Base-by-base conservation (phyloP, 2,797 vertebrate species). In the Leptoclinus maculatus region DNA sequence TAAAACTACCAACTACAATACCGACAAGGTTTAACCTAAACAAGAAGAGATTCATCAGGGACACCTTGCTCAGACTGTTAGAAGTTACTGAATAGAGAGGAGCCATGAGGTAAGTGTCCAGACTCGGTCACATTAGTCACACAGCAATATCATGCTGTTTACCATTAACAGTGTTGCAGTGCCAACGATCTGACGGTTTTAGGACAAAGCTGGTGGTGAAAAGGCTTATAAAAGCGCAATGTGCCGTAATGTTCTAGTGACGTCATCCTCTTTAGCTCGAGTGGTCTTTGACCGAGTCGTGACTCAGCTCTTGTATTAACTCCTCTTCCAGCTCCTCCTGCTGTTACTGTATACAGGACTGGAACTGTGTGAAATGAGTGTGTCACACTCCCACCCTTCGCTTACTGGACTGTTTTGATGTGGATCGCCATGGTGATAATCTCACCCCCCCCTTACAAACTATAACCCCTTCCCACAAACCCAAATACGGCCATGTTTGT, bases 401-500 rank as follows among this genome's bases (percentile, higher is more conserved):
- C 84, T 57, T 39, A 27, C 71, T 62, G 67, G 56, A 45, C 77
- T 91, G 89, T 92, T 90, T 86, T 89, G 83, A 83, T 82, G 74
- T 76, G 76, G 64, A 77, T 90, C 39, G 3, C 91, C 87, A 91
- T 92, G 85, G 87, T 38, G 84, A 94, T 92, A 90, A 90, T 89
- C 90, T 88, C 76, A 66, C 36, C n/a, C 13, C 70, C 29, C 36
- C 39, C 83, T 0, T 19, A 16, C 43, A 45, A 62, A 65, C 38
- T 76, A 53, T 62, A 11, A 51, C 29, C 67, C 81, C 72, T 88
- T 90, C 78, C 79, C 82, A 70, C 72, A 87, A 89, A 82, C 79
- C 93, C 91, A 93, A 91, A 93, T 93, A 92, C 41, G 89, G 92
- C 79, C 78, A 88, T 90, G 88, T 83, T 88, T 76, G 82, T 71